Evolutionary conservation across 1,140 invertebrate species (phyloP), one percentile per base, ranked within the genome.

Genomic region (Anagrus nilaparvatae): DNA sequence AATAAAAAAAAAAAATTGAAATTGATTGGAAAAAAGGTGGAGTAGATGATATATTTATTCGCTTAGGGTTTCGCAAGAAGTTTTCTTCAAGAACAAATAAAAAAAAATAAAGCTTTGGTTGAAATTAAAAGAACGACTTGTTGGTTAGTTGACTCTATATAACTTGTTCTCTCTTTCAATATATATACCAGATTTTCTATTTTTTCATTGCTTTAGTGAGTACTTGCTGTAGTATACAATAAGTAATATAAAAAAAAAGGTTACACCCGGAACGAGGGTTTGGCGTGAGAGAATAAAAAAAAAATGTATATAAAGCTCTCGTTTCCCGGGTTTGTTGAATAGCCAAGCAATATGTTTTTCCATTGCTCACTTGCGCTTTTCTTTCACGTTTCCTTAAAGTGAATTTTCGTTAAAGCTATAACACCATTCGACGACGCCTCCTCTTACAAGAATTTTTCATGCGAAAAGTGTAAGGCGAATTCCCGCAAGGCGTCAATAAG

Each of bases 81-180:
- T 38, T 43, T 42, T 31, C 29, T n/a, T 21, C 21, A 32, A 21
- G 14, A 10, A 18, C 17, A 25, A 19, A 3, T 7, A 31, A 4
- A 12, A 24, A 52, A 56, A 47, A 52, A 47, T 46, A 49, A 43
- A 37, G 48, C 29, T 42, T 50, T 40, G 37, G 54, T 51, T 34
- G 49, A 58, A 66, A 65, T 66, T 63, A 66, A 66, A 61, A 52
- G 60, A 59, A 63, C 58, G 61, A 62, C 63, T 63, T 63, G 62
- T 65, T 60, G 60, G 61, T 59, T 62, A 54, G 59, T 58, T 56
- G 58, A 55, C 52, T 61, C 55, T 46, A 47, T 49, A n/a, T n/a
- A n/a, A 43, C 49, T 46, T 48, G 18, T 44, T 33, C 32, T 21
- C 19, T 27, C 37, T 35, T 40, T 28, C 40, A 48, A 28, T 46